A percentile compares a stretch with the other conserved stretches of the same genome.
These are phyloP conservation scores for Ormyrus pomaceus DNA, from an alignment of 2,888 invertebrate species.

Conservation along the genomic window DNA sequence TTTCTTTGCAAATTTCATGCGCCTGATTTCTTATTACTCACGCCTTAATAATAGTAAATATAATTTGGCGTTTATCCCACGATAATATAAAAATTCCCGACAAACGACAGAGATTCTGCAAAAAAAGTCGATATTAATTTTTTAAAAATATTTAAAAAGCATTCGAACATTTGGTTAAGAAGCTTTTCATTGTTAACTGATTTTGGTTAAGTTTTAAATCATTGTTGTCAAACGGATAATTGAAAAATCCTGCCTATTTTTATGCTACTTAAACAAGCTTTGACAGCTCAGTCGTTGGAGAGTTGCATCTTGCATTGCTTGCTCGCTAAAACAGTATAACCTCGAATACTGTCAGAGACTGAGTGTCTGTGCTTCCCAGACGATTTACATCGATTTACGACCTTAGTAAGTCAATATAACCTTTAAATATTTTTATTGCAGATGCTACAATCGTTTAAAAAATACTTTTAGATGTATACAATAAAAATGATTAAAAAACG, in stretches of 20 bases:
- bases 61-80: too few relatives aligned
- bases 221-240: not conserved
- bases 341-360: slow-evolving; percentile 36
- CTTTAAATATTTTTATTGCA: slow-evolving; percentile 16
- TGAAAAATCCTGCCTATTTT: slow-evolving; percentile 9
- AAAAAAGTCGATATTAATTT: too few relatives aligned
- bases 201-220: not conserved
- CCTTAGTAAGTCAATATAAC: slow-evolving; percentile 52
- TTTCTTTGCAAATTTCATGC: too few relatives aligned
- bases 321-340: slow-evolving; percentile 19
- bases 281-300: slow-evolving; percentile 31
- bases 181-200: not conserved
- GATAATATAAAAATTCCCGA: too few relatives aligned
- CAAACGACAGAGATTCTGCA: too few relatives aligned
- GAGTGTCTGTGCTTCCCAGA: slow-evolving; percentile 39
- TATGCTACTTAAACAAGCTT: slow-evolving; percentile 5
- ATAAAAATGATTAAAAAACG: not conserved
- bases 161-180: too few relatives aligned
- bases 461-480: not conserved
- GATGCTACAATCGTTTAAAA: not conserved
- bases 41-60: too few relatives aligned
- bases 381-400: slow-evolving; percentile 47
- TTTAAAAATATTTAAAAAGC: too few relatives aligned
- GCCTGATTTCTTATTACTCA: too few relatives aligned
- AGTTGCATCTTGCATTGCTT: slow-evolving; percentile 20